phyloP scores from a whole-genome alignment of 2,797 vertebrate genomes.

The Liasis olivaceus region DNA sequence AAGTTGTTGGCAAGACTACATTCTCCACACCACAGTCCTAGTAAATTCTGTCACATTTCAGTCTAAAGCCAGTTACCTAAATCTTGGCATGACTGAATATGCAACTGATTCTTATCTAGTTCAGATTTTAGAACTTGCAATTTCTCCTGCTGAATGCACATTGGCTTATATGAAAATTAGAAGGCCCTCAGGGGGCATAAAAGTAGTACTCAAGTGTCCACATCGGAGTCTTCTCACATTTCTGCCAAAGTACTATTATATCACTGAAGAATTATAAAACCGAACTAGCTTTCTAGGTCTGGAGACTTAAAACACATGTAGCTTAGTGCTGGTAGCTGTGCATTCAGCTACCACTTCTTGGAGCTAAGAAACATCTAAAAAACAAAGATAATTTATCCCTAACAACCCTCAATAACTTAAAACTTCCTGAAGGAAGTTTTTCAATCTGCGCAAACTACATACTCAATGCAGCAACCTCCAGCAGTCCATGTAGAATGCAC shows the following conservation, averaged over 20 bases:
- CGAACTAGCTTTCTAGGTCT: not conserved
- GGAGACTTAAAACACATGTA: not conserved
- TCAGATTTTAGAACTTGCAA: not conserved
- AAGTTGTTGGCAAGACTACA: too few species aligned
- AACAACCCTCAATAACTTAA: not conserved
- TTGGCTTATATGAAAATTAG: not conserved
- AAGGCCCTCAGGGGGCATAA: not conserved
- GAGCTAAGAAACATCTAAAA: not conserved
- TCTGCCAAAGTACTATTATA: not conserved
- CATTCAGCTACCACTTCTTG: not conserved
- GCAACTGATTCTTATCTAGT: not conserved
- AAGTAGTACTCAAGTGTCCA: not conserved
- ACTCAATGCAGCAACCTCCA: not conserved
- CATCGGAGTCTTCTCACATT: not conserved
- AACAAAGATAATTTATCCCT: not conserved
- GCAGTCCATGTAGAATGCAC: not conserved
- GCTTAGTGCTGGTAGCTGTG: not conserved
- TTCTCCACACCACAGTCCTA: too few species aligned
- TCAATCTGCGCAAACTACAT: not conserved
- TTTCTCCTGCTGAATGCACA: not conserved
- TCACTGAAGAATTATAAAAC: not conserved
- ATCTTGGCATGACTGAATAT: not conserved
- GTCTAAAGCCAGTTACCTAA: not conserved
- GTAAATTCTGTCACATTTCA: too few species aligned
- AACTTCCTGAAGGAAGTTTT: too few species aligned